A percentile compares a stretch with the other conserved stretches of the same genome.
Conservation (phyloP, 1,140 invertebrate genomes). For the Cydia fagiglandana region DNA sequence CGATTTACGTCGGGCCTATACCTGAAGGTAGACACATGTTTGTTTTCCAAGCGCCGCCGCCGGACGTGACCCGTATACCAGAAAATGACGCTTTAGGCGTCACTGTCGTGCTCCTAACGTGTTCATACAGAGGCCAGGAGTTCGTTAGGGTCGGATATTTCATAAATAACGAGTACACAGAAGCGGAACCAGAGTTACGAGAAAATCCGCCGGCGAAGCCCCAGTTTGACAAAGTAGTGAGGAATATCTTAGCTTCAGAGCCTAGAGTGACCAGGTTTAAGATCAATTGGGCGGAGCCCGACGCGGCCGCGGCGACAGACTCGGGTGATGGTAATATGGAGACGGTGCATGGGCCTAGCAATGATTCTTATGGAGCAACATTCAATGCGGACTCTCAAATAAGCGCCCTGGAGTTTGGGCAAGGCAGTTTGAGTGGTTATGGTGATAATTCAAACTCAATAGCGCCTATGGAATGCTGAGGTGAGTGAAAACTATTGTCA, state of each 20-base stretch:
- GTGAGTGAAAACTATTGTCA: constrained; percentile 37
- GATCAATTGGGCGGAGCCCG: constrained; percentile 96
- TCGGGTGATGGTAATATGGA: constrained; percentile 61
- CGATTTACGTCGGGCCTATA: constrained; percentile 96
- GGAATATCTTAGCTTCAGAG: constrained; percentile 96
- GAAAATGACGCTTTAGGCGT: constrained; percentile 97
- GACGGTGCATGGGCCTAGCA: constrained; percentile 59
- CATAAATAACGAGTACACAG: constrained; percentile 98
- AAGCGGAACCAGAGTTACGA: constrained; percentile 93
- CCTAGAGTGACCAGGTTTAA: constrained; percentile 97
- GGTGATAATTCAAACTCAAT: constrained; percentile 76
- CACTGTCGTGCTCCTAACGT: constrained; percentile 97
- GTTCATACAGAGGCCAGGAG: constrained; percentile 94
- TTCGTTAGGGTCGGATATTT: constrained; percentile 99
- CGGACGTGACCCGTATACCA: constrained; percentile 95
- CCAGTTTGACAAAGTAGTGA: constrained; percentile 95
- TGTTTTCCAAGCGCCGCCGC: constrained; percentile 97
- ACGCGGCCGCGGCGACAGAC: constrained; percentile 56
- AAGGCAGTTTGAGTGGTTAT: constrained; percentile 70
- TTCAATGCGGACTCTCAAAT: constrained; percentile 74
- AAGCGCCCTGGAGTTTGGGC: constrained; percentile 67
- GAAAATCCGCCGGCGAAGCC: constrained; percentile 97
- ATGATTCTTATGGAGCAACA: constrained; percentile 66
- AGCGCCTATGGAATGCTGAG: constrained; percentile 76
- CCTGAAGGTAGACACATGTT: constrained; percentile 96